phyloP scores from a whole-genome alignment of 2,888 invertebrate species.

The Dryobotodes eremita region DNA sequence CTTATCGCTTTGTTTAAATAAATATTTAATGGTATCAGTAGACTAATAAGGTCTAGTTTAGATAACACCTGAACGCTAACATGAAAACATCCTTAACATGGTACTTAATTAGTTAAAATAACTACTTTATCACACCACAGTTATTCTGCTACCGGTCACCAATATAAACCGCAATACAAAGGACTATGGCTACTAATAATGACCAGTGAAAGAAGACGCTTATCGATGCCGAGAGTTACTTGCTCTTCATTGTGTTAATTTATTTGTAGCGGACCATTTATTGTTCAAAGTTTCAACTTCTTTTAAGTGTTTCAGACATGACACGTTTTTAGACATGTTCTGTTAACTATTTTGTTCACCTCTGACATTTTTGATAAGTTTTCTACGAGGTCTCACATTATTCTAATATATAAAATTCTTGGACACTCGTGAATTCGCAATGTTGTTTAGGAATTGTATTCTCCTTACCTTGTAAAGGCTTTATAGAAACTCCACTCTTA shows the following conservation, averaged over 20 bases:
- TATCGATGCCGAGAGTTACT: neutral
- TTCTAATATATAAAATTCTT: no score
- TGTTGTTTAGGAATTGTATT: no score
- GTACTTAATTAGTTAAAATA: slow-evolving; percentile 12
- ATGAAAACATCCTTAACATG: slow-evolving; percentile 31
- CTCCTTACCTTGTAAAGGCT: neutral
- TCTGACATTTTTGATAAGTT: no score
- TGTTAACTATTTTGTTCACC: no score
- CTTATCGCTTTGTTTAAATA: neutral
- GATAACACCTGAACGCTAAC: neutral
- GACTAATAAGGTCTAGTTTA: neutral
- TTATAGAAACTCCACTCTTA: neutral
- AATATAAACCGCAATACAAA: neutral
- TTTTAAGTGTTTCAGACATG: no score
- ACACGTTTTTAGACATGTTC: neutral
- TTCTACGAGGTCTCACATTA: no score
- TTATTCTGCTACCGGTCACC: neutral
- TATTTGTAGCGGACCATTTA: neutral
- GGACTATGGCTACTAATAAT: no score
- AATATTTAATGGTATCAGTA: no score
- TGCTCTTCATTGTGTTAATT: neutral
- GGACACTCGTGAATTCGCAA: no score
- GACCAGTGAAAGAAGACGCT: neutral
- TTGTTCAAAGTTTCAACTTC: neutral
- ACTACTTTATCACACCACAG: neutral